Percentiles rank a stretch among this genome's conserved stretches.
These are phyloP conservation scores for Hirundichthys speculiger DNA, from an alignment of 2,113 vertebrate species.

Conservation along the genomic window DNA sequence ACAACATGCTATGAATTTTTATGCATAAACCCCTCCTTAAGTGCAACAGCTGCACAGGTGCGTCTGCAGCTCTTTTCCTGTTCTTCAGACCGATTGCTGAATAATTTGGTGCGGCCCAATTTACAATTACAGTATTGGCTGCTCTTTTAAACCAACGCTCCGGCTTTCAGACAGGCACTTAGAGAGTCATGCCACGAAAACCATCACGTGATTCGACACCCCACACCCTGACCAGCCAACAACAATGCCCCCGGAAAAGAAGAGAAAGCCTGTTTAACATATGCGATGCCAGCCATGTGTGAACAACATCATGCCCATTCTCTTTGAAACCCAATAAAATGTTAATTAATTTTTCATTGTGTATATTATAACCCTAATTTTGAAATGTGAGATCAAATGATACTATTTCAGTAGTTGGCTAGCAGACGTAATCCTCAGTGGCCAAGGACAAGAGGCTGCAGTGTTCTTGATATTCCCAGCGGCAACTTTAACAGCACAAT, in stretches of 20 bases:
- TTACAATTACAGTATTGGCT: conserved; percentile 28
- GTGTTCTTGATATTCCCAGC: conserved; percentile 47
- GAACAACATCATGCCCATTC: conserved; percentile 61
- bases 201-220: conserved; percentile 66
- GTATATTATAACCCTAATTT: conserved; percentile 79
- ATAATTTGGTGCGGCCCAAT: conserved; percentile 46
- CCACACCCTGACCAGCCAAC: conserved; percentile 53
- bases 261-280: conserved; percentile 65
- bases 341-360: conserved; percentile 77
- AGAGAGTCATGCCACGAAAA: conserved; percentile 53
- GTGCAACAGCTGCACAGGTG: conserved; percentile 20
- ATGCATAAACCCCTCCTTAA: conserved; percentile 28
- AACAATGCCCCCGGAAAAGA: conserved; percentile 50
- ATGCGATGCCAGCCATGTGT: conserved; percentile 50
- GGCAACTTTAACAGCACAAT: conserved; percentile 37
- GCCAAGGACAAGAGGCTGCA: conserved; percentile 67
- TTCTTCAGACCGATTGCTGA: conserved; percentile 35
- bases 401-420: conserved; percentile 67
- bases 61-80: conserved; percentile 31
- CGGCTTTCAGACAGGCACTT: conserved; percentile 54
- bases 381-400: conserved; percentile 75
- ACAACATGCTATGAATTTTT: conserved; percentile 43
- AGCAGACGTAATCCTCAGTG: conserved; percentile 79
- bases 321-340: conserved; percentile 72
- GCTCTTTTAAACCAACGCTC: conserved; percentile 33